Evolutionary conservation across 37 sponge, comb jelly and placozoan genomes (phyloP).

Genomic region (Beroe ovata): DNA sequence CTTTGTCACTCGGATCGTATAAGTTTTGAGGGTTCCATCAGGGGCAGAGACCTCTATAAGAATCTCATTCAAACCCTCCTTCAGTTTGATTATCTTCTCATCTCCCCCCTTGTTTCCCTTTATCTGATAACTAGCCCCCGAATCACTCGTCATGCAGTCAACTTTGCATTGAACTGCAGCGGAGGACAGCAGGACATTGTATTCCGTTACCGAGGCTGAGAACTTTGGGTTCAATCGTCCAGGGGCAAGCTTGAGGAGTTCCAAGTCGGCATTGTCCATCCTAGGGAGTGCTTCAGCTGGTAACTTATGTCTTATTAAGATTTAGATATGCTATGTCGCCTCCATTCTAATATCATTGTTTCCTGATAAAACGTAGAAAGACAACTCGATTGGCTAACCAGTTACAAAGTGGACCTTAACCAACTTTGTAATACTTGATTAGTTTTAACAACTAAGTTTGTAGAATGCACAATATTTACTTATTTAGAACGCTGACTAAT

Average conservation of each 20-base stretch:
- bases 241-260: slow-evolving; percentile 78
- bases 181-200: slow-evolving; percentile 77
- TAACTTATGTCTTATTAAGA: too few species aligned
- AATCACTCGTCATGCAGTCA: slow-evolving; percentile 76
- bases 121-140: slow-evolving; percentile 84
- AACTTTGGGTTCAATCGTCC: slow-evolving; percentile 89
- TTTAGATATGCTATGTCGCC: too few species aligned
- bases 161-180: slow-evolving; percentile 75
- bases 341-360: too few species aligned
- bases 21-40: slow-evolving; percentile 87
- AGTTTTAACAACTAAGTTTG: too few species aligned
- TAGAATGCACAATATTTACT: too few species aligned
- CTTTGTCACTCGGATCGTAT: slow-evolving; percentile 73
- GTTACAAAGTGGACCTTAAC: too few species aligned
- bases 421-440: too few species aligned
- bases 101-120: slow-evolving; percentile 72
- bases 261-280: slow-evolving; percentile 94
- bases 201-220: slow-evolving; percentile 72
- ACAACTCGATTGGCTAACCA: too few species aligned
- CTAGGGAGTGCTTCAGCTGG: too few species aligned
- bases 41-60: slow-evolving; percentile 84
- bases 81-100: slow-evolving; percentile 73
- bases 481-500: too few species aligned
- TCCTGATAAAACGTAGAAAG: too few species aligned
- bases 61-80: slow-evolving; percentile 74